Base-by-base conservation (phyloP, 2,797 vertebrate genomes). In the Cynopterus sphinx region DNA sequence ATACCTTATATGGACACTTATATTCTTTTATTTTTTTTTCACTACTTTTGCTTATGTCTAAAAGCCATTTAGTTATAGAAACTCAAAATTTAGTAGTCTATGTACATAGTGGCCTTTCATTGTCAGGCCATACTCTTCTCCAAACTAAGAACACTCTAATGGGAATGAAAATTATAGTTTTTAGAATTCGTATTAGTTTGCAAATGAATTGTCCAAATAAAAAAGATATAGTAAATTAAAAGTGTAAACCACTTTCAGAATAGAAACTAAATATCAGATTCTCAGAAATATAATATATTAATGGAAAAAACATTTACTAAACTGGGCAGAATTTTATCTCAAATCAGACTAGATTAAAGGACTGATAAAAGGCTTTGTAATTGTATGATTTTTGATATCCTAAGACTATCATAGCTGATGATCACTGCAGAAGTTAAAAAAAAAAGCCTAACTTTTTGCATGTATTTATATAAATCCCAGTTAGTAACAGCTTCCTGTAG, bases 381-480 rank as follows among this genome's bases (percentile, higher is more conserved):
- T 61, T 81, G 0, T 39, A 88, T 61, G 70, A 1, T 5, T 91
- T 97, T 97, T 73, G 83, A 74, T 36, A 79, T 82, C 41, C 46
- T 87, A 36, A 71, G 51, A 55, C 28, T 77, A 59, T 63, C 90
- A 63, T 9, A 2, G 11, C n/a, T 95, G 70, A 87, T 22, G 41
- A 96, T 85, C 53, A 65, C 89, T 91, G 70, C 73, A 79, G 91
- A 91, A 97, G 11, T 6, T 57, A 95, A 82, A 77, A 87, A 90
- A 77, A 68, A 85, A 41, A 82, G 16, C 15, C 24, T 24, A 51
- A 1, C 73, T 87, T 68, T 61, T 84, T 78, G 53, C n/a, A 67
- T 74, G 67, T 43, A 39, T 9, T 95, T 97, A 41, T 36, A 19
- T 65, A 96, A 97, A 94, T 94, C 55, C n/a, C 59, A 77, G 3